A percentile compares a stretch with the other conserved stretches of the same genome.
These are phyloP conservation scores for Parnassius orleans DNA, from an alignment of 2,888 invertebrate species.

Conservation along the genomic window DNA sequence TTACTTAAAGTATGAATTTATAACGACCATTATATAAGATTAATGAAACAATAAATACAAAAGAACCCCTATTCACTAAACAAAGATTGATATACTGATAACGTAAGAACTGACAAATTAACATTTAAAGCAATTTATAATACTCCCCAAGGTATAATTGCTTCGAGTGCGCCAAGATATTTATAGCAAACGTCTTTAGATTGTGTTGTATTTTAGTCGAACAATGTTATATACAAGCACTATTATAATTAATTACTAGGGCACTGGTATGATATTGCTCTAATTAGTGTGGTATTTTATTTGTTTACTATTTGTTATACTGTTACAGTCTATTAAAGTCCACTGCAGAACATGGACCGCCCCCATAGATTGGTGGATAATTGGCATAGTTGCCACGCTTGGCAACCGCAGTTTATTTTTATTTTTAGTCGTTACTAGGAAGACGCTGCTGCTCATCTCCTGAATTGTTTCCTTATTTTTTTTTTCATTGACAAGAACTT, in stretches of 20 bases:
- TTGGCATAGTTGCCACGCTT: too few relatives aligned
- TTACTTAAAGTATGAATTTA: too few relatives aligned
- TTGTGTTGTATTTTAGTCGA: constrained; percentile 3
- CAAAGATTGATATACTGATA: not conserved
- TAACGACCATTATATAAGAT: too few relatives aligned
- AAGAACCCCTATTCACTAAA: not conserved
- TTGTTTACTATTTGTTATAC: not conserved
- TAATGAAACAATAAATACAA: not conserved
- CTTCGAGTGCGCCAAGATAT: constrained; percentile 9
- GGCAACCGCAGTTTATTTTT: too few relatives aligned
- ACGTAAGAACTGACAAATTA: not conserved
- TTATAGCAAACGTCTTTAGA: not conserved
- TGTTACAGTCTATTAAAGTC: too few relatives aligned
- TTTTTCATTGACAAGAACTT: too few relatives aligned
- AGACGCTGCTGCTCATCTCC: too few relatives aligned
- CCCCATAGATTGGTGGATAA: too few relatives aligned
- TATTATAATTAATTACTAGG: not conserved
- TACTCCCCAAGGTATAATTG: constrained; percentile 3
- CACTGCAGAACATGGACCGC: too few relatives aligned
- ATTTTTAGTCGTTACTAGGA: too few relatives aligned
- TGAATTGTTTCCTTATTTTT: too few relatives aligned
- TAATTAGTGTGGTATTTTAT: constrained; percentile 11
- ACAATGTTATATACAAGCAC: not conserved
- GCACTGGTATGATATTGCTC: constrained; percentile 5
- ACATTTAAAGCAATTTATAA: constrained; percentile 3